A percentile compares a stretch with the other conserved stretches of the same genome.
Evolutionary conservation across 2,113 vertebrate species (phyloP).

Genomic region (Gracilinanus agilis): DNA sequence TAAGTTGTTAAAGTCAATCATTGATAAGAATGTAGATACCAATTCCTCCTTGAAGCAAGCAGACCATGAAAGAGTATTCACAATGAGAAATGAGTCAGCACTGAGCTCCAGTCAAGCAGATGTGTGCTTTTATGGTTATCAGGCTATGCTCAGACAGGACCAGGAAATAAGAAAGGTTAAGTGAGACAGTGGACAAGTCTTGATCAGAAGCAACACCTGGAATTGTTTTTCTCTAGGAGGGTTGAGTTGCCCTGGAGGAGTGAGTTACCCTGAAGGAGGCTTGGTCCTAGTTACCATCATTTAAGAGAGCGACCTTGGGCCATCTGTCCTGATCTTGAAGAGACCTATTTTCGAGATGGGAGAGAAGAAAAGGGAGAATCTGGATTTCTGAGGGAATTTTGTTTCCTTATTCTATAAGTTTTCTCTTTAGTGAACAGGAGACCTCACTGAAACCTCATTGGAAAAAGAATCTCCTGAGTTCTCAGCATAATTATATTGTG

Average conservation of each 20-base stretch:
- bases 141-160: background rate
- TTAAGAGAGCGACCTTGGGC: background rate
- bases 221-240: background rate
- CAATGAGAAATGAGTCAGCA: background rate
- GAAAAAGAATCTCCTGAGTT: background rate
- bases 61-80: background rate
- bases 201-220: background rate
- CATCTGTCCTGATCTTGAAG: background rate
- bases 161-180: background rate
- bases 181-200: background rate
- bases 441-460: background rate
- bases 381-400: background rate
- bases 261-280: background rate
- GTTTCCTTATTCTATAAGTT: background rate
- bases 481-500: background rate
- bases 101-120: background rate
- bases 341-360: background rate
- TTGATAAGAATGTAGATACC: background rate
- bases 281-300: background rate
- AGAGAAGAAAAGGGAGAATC: background rate
- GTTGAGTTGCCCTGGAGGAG: background rate
- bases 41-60: background rate
- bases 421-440: background rate
- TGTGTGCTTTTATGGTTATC: background rate
- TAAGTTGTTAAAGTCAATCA: background rate